Percentiles rank a stretch among this genome's conserved stretches.
phyloP scores from a whole-genome alignment of 53 echinoderm and acorn worm species.

The Echinometra lucunter region DNA sequence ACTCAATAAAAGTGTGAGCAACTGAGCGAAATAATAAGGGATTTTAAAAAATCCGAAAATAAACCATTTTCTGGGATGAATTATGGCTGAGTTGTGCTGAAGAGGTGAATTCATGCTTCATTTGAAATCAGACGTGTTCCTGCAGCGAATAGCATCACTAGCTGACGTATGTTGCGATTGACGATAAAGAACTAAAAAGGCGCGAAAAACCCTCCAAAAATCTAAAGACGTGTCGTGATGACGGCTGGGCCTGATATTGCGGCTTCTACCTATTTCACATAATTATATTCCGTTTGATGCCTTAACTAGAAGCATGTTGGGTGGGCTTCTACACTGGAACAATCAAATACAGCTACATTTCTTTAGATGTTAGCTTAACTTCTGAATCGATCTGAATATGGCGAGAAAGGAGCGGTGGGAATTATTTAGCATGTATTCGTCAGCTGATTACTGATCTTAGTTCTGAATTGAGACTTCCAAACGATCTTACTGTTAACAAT shows the following conservation, averaged over 20 bases:
- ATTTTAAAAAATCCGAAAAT: conserved; percentile 24
- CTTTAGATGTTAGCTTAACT: background rate
- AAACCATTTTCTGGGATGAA: conserved; percentile 8
- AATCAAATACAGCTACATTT: background rate
- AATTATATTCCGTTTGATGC: background rate
- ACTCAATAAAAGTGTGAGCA: background rate
- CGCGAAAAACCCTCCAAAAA: background rate
- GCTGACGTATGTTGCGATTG: conserved; percentile 32
- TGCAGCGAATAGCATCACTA: background rate
- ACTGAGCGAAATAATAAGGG: background rate
- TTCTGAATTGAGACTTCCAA: background rate
- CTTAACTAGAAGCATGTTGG: background rate
- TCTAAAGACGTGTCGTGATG: background rate
- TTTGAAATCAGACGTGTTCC: conserved; percentile 1
- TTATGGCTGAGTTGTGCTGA: conserved; percentile 5
- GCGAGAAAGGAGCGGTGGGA: too few species aligned
- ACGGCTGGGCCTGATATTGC: background rate
- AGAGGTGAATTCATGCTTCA: conserved; percentile 27
- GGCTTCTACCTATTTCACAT: background rate
- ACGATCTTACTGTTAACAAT: too few species aligned
- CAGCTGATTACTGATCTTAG: background rate
- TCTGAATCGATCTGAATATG: background rate
- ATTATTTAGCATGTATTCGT: background rate
- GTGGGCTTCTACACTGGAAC: background rate
- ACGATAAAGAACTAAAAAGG: background rate